These are phyloP conservation scores for Piscicola geometra DNA, from an alignment of 2,888 invertebrate species.

Conservation along the genomic window DNA sequence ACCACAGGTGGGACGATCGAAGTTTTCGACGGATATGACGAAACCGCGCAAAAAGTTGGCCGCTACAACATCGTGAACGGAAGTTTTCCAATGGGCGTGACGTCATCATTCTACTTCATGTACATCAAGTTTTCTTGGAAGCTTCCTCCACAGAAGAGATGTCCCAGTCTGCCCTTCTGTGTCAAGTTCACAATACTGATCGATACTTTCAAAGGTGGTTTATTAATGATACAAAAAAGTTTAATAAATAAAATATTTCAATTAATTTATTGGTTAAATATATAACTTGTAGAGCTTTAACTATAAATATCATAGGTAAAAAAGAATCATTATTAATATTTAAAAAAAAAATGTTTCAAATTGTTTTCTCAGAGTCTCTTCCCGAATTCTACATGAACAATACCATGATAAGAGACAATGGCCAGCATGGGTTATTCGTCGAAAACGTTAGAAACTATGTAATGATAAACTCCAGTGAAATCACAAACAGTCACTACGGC, in stretches of 20 bases:
- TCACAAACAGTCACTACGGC: constrained; percentile 76
- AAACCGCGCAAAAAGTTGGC: constrained; percentile 30
- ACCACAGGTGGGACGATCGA: constrained; percentile 51
- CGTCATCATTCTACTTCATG: constrained; percentile 74
- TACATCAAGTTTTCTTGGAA: constrained; percentile 68
- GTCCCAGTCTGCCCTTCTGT: constrained; percentile 69
- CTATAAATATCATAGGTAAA: too few species aligned
- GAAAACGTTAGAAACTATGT: constrained; percentile 83
- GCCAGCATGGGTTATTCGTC: constrained; percentile 87
- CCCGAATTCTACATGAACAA: constrained; percentile 66
- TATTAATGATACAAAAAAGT: constrained; percentile 46
- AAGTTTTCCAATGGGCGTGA: constrained; percentile 77
- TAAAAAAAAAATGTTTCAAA: too few species aligned
- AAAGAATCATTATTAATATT: too few species aligned
- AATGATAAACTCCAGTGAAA: constrained; percentile 75
- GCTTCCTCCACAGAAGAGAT: constrained; percentile 41
- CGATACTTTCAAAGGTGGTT: constrained; percentile 67
- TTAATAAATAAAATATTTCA: too few species aligned
- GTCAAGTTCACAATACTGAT: constrained; percentile 72
- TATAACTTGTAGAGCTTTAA: too few species aligned
- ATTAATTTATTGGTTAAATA: too few species aligned
- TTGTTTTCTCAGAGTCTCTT: constrained; percentile 40
- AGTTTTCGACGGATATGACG: constrained; percentile 46
- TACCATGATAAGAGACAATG: constrained; percentile 79
- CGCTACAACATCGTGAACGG: constrained; percentile 67